Evolutionary conservation across 2,113 vertebrate genomes (phyloP), one percentile per base, ranked within the genome.

Genomic region (Rattus norvegicus): DNA sequence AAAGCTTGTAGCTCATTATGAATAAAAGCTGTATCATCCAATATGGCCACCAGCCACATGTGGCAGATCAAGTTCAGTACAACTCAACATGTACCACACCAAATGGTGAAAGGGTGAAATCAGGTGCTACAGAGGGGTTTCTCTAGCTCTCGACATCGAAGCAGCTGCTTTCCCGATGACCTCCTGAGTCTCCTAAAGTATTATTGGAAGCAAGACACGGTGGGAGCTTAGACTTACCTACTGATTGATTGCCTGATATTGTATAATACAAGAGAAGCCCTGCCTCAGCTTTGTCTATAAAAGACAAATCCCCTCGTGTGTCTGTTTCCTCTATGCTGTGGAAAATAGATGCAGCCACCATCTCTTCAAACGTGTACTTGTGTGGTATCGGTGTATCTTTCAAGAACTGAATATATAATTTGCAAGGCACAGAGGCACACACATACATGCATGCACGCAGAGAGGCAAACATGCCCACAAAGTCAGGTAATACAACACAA

Each of bases 161-260:
- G 94, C 83, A 92, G 30, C 72, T 97, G 92, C 95, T 95, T 47
- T 97, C 96, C 94, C 76, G 56, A 95, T 88, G 79, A 20, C 39
- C 61, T 56, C 59, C 90, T 56, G 56, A 22, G 1, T 69, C 67
- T 95, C 47, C 93, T 73, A 67, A 81, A 85, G 49, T 59, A 84
- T 69, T 63, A 28, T 39, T 79, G 67, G 54, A 95, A 93, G 81
- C 1, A 17, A 24, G 63, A 73, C 33, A 76, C 43, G 39, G 0
- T 47, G 88, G 69, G 67, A 90, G 52, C 76, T 69, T 2, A 7
- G 76, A 59, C 19, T 90, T 95, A 69, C 77, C 90, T 56, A 12
- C 54, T 94, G 54, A 88, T 43, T 2, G 61, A 33, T 77, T 92
- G 92, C 93, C 76, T 81, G 94, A 2, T 43, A 36, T 73, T 75